These are phyloP conservation scores for Conchocele bisecta DNA, from an alignment of 2,888 invertebrate species.

Conservation along the genomic window DNA sequence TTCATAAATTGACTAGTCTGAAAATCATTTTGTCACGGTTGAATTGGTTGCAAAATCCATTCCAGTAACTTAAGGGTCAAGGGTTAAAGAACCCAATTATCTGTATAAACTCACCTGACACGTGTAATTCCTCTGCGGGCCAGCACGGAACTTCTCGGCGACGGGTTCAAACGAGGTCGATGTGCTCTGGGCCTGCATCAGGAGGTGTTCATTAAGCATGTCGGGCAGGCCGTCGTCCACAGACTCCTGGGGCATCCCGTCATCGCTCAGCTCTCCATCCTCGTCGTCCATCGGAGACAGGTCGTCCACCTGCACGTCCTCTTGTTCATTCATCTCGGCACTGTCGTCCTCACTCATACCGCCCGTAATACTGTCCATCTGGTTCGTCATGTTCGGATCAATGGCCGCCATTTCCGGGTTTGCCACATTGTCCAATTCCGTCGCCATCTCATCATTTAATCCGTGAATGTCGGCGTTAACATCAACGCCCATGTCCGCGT, in stretches of 20 bases:
- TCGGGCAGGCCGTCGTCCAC: slow-evolving; percentile 36
- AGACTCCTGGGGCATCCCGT: slow-evolving; percentile 39
- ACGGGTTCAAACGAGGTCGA: no score
- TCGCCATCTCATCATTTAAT: slow-evolving; percentile 7
- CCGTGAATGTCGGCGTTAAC: slow-evolving; percentile 1
- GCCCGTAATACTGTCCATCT: slow-evolving; percentile 26
- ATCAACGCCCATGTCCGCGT: background rate
- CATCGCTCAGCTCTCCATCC: background rate
- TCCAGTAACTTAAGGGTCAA: no score
- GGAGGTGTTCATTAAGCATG: no score
- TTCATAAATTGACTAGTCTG: no score
- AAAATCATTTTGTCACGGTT: no score
- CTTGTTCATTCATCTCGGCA: slow-evolving; percentile 24
- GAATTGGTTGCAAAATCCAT: no score
- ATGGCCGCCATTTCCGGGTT: slow-evolving; percentile 49
- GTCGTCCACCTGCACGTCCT: slow-evolving; percentile 42
- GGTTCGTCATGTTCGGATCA: slow-evolving; percentile 54
- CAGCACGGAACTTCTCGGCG: no score
- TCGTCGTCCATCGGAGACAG: slow-evolving; percentile 5
- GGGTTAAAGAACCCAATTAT: no score
- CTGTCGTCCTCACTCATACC: slow-evolving; percentile 43
- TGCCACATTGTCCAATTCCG: slow-evolving; percentile 13
- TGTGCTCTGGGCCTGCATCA: no score
- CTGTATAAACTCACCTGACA: no score
- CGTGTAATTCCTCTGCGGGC: no score